Conservation (phyloP, 2,888 invertebrate genomes). For the Schizaphis graminum region DNA sequence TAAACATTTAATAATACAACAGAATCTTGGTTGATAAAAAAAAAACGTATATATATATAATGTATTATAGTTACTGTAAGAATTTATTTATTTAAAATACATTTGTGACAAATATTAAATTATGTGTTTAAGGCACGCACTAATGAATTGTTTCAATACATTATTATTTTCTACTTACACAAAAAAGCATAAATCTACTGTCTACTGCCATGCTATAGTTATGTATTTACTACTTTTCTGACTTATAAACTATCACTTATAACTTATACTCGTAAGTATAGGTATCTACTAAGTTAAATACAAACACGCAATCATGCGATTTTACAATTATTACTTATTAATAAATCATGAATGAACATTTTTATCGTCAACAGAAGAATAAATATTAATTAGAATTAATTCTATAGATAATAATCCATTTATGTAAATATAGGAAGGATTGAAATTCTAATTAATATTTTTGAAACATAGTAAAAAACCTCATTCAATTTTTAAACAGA, state of each 20-base stretch:
- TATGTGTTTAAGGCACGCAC: constrained; percentile 4
- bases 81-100: not conserved
- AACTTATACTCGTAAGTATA: not conserved
- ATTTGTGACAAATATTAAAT: not conserved
- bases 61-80: not conserved
- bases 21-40: not conserved
- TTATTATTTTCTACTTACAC: not conserved
- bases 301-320: not conserved
- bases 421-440: not conserved
- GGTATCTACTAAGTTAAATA: not conserved
- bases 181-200: constrained; percentile 11
- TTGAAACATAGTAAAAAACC: not conserved
- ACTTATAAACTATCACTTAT: not conserved
- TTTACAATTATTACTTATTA: constrained; percentile 6
- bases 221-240: not conserved
- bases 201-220: not conserved
- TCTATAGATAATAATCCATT: not conserved
- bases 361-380: not conserved
- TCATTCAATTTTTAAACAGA: not conserved
- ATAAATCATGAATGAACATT: not conserved
- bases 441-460: not conserved
- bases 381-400: not conserved
- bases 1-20: not conserved
- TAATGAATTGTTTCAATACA: not conserved
- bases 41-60: not conserved